These are phyloP conservation scores for Acholoe squamosa DNA, from an alignment of 2,888 invertebrate genomes.

Conservation along the genomic window DNA sequence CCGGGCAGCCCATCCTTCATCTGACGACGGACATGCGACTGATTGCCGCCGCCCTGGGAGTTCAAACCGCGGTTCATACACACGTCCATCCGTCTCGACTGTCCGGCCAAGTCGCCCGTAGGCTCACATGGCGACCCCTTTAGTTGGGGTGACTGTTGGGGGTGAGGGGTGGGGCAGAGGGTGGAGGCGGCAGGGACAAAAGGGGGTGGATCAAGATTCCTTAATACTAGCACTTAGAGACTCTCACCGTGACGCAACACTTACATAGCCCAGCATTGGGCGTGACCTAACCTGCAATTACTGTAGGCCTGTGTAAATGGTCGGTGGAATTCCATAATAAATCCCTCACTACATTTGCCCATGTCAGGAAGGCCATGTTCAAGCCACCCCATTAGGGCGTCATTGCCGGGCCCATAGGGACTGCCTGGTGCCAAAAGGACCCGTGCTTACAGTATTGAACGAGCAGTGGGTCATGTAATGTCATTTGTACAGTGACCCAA, in stretches of 20 bases:
- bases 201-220: background rate
- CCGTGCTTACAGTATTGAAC: background rate
- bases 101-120: no score
- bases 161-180: no score
- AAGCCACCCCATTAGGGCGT: background rate
- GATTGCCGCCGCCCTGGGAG: conserved; percentile 11
- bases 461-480: conserved; percentile 7
- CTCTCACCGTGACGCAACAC: background rate
- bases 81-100: no score
- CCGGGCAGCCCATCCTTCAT: background rate
- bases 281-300: conserved; percentile 31
- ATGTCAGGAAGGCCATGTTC: background rate
- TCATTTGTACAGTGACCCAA: conserved; percentile 2
- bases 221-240: background rate
- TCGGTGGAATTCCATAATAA: background rate
- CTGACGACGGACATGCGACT: background rate
- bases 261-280: background rate
- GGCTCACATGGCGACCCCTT: no score
- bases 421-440: background rate
- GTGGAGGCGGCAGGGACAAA: background rate
- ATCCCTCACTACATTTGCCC: background rate
- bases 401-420: background rate
- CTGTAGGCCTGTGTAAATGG: conserved; percentile 27
- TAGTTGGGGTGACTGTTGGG: no score
- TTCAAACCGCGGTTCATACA: background rate